Conservation (phyloP, 1,140 invertebrate genomes). For the Drosophila pectinifera region DNA sequence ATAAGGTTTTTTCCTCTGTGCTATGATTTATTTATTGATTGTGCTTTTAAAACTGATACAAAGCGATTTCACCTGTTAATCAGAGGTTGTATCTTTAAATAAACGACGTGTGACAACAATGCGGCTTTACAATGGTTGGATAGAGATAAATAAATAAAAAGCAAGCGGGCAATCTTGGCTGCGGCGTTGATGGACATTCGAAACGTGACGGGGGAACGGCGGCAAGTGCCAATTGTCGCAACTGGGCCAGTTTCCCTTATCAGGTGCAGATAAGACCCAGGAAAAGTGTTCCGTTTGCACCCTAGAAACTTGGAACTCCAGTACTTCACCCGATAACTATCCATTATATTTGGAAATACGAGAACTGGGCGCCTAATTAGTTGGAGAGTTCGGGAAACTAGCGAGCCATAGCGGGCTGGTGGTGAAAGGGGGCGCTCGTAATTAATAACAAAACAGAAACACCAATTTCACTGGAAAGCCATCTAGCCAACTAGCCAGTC, state of each 20-base stretch:
- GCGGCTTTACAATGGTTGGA: constrained; percentile 19
- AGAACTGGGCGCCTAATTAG: constrained; percentile 15
- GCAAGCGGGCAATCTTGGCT: constrained; percentile 1
- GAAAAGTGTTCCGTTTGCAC: constrained; percentile 8
- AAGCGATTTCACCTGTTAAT: constrained; percentile 7
- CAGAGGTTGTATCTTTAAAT: constrained; percentile 23
- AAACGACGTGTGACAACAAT: constrained; percentile 18
- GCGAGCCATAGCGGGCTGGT: constrained; percentile 6
- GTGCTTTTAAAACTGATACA: neutral
- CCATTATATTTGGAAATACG: constrained; percentile 12
- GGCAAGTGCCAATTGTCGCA: constrained; percentile 45
- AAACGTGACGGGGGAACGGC: constrained; percentile 50
- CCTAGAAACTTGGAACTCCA: constrained; percentile 11
- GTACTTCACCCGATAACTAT: constrained; percentile 19
- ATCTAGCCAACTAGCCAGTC: neutral
- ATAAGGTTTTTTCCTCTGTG: neutral
- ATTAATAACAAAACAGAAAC: constrained; percentile 53
- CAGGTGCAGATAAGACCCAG: constrained; percentile 52
- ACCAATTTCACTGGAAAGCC: constrained; percentile 61
- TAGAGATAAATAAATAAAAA: constrained; percentile 26
- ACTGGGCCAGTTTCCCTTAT: constrained; percentile 47
- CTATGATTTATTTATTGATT: constrained; percentile 10
- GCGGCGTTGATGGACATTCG: constrained; percentile 34
- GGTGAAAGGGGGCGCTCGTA: constrained; percentile 31
- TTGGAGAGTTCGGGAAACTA: constrained; percentile 10